phyloP scores from a whole-genome alignment of 2,113 vertebrate genomes.

The Xiphias gladius region DNA sequence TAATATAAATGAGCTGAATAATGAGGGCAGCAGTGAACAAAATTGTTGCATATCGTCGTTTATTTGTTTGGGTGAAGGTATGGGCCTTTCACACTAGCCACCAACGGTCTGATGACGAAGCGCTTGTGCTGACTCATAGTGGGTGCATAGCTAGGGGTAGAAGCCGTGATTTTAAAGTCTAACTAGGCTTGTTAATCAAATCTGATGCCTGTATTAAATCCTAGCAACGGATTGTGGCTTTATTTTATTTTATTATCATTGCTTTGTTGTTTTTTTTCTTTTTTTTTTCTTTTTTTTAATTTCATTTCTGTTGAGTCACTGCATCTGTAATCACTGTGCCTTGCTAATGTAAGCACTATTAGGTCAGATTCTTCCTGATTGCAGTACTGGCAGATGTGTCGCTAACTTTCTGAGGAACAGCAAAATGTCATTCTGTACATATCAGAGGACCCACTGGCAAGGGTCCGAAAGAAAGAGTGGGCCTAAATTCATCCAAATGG shows the following conservation, averaged over 20 bases:
- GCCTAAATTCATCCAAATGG: slow-evolving; percentile 78
- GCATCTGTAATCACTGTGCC: slow-evolving; percentile 60
- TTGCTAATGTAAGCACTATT: slow-evolving; percentile 41
- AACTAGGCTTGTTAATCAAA: slow-evolving; percentile 37
- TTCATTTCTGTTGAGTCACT: slow-evolving; percentile 48
- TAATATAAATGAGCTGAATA: slow-evolving; percentile 16
- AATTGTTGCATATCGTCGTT: slow-evolving; percentile 35
- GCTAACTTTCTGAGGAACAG: slow-evolving; percentile 36
- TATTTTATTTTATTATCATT: slow-evolving; percentile 25
- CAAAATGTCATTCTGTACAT: slow-evolving; percentile 79
- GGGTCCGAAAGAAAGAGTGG: slow-evolving; percentile 74
- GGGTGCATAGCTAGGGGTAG: slow-evolving; percentile 8
- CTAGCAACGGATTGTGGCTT: slow-evolving; percentile 15
- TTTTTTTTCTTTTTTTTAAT: background rate
- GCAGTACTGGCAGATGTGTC: slow-evolving; percentile 41
- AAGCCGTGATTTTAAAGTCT: slow-evolving; percentile 43
- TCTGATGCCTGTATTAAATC: slow-evolving; percentile 33
- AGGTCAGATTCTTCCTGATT: slow-evolving; percentile 37
- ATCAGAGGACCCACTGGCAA: slow-evolving; percentile 82
- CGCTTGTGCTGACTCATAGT: slow-evolving; percentile 56
- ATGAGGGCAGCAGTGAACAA: slow-evolving; percentile 8
- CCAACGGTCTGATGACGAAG: slow-evolving; percentile 53
- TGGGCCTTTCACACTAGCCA: slow-evolving; percentile 40
- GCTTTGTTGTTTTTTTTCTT: background rate
- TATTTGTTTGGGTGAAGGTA: slow-evolving; percentile 46